Evolutionary conservation across 2,113 vertebrate genomes (phyloP), one percentile per base, ranked within the genome.

Genomic region (Castor canadensis): DNA sequence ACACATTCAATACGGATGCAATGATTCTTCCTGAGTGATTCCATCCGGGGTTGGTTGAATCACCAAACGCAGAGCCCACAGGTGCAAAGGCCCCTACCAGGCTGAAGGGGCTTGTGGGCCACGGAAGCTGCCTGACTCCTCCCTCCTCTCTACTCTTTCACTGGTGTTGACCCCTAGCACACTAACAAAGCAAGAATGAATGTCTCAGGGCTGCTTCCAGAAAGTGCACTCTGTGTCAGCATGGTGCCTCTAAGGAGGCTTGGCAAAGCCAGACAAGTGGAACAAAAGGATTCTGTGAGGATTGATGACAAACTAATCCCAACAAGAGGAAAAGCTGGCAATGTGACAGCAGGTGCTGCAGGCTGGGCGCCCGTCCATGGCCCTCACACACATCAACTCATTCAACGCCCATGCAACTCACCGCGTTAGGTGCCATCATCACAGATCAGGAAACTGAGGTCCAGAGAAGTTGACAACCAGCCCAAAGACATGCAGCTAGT

Each of bases 321-420:
- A 91, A 9, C 26, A 28, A 52, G 49, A 10, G 72, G 19, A 22
- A n/a, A 62, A 35, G 24, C 24, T 35, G 20, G 24, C 24, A 22
- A 58, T 52, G 16, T 49, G 0, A 9, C 3, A 15, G 17, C 60
- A 43, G 35, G 73, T 15, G 35, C 10, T 1, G 54, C 4, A 10
- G 0, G 0, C 7, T 20, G 22, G 5, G n/a, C 3, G 3, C 15
- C 2, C 0, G 17, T 38, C 30, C 16, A 5, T 1, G 5, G 16
- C 4, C 26, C 28, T 19, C 43, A n/a, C 3, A 4, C 45, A 1
- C 5, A 15, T 26, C 52, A 62, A 79, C 19, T 49, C 22, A 58
- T 30, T 62, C 8, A 35, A 22, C 16, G 19, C 26, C 40, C 15
- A 17, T 28, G 62, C 2, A 24, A 28, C 13, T 47, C 45, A 49